Base-by-base conservation (phyloP, 2,888 invertebrate genomes). In the Orchestes rusci region DNA sequence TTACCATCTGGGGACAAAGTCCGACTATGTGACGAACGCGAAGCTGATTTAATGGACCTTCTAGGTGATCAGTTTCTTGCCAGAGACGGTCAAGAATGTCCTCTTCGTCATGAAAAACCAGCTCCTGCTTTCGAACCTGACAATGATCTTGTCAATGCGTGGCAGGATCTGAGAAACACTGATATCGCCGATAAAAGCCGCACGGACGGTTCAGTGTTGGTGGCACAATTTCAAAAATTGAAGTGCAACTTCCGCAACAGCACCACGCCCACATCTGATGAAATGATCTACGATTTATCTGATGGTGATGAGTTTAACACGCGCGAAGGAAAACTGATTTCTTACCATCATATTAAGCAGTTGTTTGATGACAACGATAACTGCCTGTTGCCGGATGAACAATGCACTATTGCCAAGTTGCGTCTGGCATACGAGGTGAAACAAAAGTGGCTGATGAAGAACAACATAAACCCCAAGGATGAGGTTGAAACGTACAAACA, bases 321-420 rank as follows among this genome's bases (percentile, higher is more conserved):
- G 3, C 54, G 53, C 31, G 52, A 54, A 38, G 53, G 54, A 17
- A 43, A 47, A 36, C 43, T 56, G 20, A 56, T 56, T n/a, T 48
- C 54, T 7, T 55, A 48, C 39, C 51, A 56, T 29, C 45, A 47
- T 19, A 53, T 55, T 16, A 32, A 49, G 15, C 53, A 55, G 32
- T 23, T 56, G 3, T 53, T 59, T 36, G 55, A 56, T 16, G 56
- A 57, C 33, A 57, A 57, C 29, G 46, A 51, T 13, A 45, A 50
- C 13, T 55, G 58, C 15, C 36, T 56, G 23, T 43, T 59, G 30
- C 58, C 58, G 3, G 58, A 59, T 45, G 50, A 59, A 34, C 49
- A 57, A 41, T 35, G 47, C 18, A 53, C 44, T 18, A 53, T 58
- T 36, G 54, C 55, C 4, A 54, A 45, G n/a, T 43, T 58, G 5